A percentile compares a stretch with the other conserved stretches of the same genome.
Conservation (phyloP, 1,140 invertebrate species). For the Micrasema minimum region DNA sequence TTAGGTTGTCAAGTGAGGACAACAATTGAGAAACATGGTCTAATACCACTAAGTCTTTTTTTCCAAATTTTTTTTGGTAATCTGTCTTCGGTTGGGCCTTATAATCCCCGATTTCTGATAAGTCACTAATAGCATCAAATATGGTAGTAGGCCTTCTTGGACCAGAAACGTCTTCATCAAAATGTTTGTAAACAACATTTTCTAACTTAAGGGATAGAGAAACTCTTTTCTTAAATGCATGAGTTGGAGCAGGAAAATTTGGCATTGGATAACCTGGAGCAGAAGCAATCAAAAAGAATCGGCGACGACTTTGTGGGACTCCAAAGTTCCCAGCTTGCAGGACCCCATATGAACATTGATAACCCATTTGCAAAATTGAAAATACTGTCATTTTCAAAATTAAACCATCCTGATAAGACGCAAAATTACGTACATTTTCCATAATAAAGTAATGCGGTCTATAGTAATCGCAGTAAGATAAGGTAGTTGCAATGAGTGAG, state of each 20-base stretch:
- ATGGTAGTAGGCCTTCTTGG: conserved; percentile 81
- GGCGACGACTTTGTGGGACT: conserved; percentile 82
- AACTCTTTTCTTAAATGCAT: conserved; percentile 82
- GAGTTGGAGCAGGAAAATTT: conserved; percentile 81
- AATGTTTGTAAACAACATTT: conserved; percentile 27
- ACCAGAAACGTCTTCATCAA: conserved; percentile 70
- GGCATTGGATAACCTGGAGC: conserved; percentile 85
- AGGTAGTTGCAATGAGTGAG: conserved; percentile 84
- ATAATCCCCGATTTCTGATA: conserved; percentile 82
- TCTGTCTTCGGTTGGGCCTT: conserved; percentile 74
- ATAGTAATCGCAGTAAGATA: conserved; percentile 90
- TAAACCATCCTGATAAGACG: conserved; percentile 80
- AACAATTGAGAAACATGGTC: conserved; percentile 91
- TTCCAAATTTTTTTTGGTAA: conserved; percentile 80
- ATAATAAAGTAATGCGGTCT: conserved; percentile 86
- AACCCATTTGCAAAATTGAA: conserved; percentile 85
- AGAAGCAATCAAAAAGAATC: conserved; percentile 85
- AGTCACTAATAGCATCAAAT: conserved; percentile 83
- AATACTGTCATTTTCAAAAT: conserved; percentile 84
- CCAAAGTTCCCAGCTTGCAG: conserved; percentile 90
- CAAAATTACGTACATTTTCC: conserved; percentile 91
- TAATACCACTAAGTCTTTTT: conserved; percentile 69
- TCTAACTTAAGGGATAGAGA: conserved; percentile 64
- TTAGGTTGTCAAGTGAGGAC: conserved; percentile 79
- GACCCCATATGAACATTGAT: conserved; percentile 88